Evolutionary conservation across 1,140 invertebrate species (phyloP), one percentile per base, ranked within the genome.

Genomic region (Teleogryllus occipitalis): DNA sequence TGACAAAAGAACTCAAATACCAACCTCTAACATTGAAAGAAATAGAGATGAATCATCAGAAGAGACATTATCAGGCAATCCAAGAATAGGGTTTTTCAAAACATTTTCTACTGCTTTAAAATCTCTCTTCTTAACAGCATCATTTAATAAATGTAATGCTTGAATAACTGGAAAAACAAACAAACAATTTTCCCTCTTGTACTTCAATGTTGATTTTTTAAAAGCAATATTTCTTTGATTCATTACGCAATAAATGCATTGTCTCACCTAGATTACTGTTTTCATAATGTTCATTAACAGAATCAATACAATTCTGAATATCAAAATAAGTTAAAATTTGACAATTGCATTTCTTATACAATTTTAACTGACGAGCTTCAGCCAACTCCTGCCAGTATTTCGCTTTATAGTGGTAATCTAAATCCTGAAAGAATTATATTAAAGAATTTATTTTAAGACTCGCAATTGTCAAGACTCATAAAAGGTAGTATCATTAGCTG

Each of bases 301-400:
- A 85, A 82, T 93, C 90, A 27, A 95, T 87, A 80, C 90, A 89
- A 75, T 92, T 90, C 84, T 91, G 90, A 80, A 95, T 90, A 83
- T 94, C 92, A 80, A 87, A 87, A 81, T 93, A 90, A 7, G 92
- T 93, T 65, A 95, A 85, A 78, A 94, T 84, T 46, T 89, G 85
- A 84, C 91, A 92, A 74, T 85, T 83, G 80, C 87, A 87, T 7
- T 85, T 83, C 82, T 88, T 87, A 79, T 85, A 86, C 65, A 87
- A 84, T 84, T 93, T 93, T 18, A 88, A 85, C 80, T 87, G 83
- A 79, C 90, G 87, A 74, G 86, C 86, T 46, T 85, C 84, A 65
- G 84, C 84, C 73, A 94, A 85, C 18, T 87, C 87, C 77, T 86
- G 84, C 81, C 88, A 88, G 83, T 94, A 94, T 76, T 90, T 88